phyloP scores from a whole-genome alignment of 2,113 vertebrate species.

The Aplodontia rufa region DNA sequence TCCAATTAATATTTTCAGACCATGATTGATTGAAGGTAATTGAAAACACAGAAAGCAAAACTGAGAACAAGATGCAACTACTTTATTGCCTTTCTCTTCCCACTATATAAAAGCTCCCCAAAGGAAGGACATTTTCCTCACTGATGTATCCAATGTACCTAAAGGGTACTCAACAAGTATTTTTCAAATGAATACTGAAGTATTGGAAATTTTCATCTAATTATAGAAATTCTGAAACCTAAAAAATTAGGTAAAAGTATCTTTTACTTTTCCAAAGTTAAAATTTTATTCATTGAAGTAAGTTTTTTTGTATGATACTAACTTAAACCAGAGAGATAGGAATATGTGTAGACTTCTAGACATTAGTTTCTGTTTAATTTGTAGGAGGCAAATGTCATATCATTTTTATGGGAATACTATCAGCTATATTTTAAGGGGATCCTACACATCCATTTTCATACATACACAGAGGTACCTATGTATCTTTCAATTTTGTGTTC shows the following conservation, averaged over 20 bases:
- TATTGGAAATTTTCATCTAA: not conserved
- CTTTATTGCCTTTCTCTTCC: not conserved
- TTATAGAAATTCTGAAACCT: not conserved
- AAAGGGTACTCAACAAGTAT: not conserved
- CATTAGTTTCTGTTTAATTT: not conserved
- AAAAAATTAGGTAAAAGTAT: not conserved
- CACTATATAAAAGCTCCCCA: not conserved
- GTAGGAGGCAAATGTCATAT: not conserved
- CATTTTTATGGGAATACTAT: not conserved
- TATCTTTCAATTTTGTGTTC: not conserved
- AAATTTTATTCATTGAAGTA: not conserved
- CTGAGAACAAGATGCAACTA: not conserved
- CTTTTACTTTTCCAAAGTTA: not conserved
- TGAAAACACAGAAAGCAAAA: not conserved
- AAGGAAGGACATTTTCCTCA: not conserved
- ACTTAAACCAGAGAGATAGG: not conserved
- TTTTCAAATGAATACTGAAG: not conserved
- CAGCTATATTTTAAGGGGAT: not conserved
- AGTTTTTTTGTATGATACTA: not conserved
- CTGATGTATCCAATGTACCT: too few relatives aligned
- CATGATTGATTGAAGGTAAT: not conserved
- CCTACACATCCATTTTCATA: not conserved
- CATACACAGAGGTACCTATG: not conserved
- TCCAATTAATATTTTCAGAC: not conserved
- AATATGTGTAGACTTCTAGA: not conserved